phyloP scores from a whole-genome alignment of 2,888 invertebrate genomes.

The Lochmaea crataegi region DNA sequence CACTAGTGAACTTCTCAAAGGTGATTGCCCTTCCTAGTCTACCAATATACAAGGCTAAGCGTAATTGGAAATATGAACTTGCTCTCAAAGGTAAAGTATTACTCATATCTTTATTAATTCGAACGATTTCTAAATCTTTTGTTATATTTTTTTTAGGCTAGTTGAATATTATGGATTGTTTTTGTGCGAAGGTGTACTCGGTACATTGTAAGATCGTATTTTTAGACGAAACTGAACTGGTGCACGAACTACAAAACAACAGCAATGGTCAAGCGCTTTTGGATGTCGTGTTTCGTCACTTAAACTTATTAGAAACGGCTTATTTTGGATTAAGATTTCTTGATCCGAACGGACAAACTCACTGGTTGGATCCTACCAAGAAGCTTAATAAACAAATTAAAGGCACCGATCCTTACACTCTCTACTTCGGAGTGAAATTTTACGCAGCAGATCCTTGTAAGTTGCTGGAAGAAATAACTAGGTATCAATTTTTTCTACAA shows the following conservation, averaged over 20 bases:
- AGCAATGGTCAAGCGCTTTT: slow-evolving; percentile 89
- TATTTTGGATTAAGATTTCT: slow-evolving; percentile 96
- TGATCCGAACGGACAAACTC: slow-evolving; percentile 95
- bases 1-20: slow-evolving; percentile 53
- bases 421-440: slow-evolving; percentile 97
- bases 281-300: slow-evolving; percentile 91
- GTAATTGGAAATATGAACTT: slow-evolving; percentile 50
- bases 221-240: slow-evolving; percentile 88
- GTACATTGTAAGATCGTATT: slow-evolving; percentile 83
- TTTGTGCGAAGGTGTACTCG: slow-evolving; percentile 61
- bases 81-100: slow-evolving; percentile 45
- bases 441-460: slow-evolving; percentile 98
- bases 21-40: slow-evolving; percentile 56
- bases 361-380: slow-evolving; percentile 95
- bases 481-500: slow-evolving; percentile 97
- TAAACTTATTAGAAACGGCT: slow-evolving; percentile 94
- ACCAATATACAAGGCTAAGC: slow-evolving; percentile 50
- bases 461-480: slow-evolving; percentile 94
- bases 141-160: slow-evolving; percentile 12
- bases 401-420: slow-evolving; percentile 75
- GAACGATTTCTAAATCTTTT: slow-evolving; percentile 8
- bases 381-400: slow-evolving; percentile 89
- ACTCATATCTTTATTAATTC: slow-evolving; percentile 25
- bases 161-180: slow-evolving; percentile 60
- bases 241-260: slow-evolving; percentile 91